Evolutionary conservation across 2,113 vertebrate species (phyloP), one percentile per base, ranked within the genome.

Genomic region (Oxyruncus cristatus): DNA sequence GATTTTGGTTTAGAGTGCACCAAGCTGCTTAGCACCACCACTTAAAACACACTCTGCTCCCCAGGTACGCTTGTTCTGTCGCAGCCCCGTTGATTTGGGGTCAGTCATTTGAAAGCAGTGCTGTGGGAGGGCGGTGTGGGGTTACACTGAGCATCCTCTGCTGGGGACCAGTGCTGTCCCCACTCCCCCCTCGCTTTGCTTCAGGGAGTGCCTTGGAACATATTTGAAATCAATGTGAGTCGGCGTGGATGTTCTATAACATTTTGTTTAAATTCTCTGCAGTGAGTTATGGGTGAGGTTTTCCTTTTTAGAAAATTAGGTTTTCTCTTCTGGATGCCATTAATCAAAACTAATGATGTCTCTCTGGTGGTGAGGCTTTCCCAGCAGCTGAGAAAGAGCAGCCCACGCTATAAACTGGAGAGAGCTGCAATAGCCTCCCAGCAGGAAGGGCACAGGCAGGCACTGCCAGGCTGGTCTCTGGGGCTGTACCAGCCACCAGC

Each of bases 241-340:
- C 8, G 8, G 72, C 12, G 4, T 30, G 75, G 83, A 44, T 49
- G 59, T 35, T 85, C 92, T 86, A 67, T 95, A 96, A 93, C 42
- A 22, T 95, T 95, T 91, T 89, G 81, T 96, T 95, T 93, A 76
- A 79, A 66, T 94, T 82, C 77, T 84, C 87, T 39, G 58, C 84
- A 17, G 67, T 91, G 96, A 96, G 91, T 95, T 94, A 89, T 91
- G 92, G 79, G 77, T 65, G 87, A 85, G 71, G 61, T 72, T 87
- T 68, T 89, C 86, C 91, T 88, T 94, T 96, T 88, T 79, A 96
- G 94, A 96, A 95, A 96, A 96, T 94, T 50, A 75, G 91, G 67
- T 96, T 97, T 96, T 88, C 88, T 95, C 93, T 66, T 76, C 79
- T 83, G 85, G 80, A 63, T 72, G 72, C 63, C 92, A 82, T 91